phyloP scores from a whole-genome alignment of 1,140 invertebrate genomes.

The Calliphora vicina region DNA sequence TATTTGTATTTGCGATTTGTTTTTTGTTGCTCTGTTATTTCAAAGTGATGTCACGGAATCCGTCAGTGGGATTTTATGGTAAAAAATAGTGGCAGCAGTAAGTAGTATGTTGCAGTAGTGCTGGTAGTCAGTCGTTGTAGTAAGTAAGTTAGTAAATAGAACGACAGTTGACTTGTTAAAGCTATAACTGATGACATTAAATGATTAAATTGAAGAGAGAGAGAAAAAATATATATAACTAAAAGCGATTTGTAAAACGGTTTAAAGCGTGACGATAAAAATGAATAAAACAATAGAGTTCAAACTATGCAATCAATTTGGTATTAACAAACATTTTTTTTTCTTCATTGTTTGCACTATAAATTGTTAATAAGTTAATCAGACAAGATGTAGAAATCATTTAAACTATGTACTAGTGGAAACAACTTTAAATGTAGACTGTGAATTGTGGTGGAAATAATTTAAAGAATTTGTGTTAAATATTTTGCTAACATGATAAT shows the following conservation, averaged over 20 bases:
- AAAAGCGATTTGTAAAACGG: conserved; percentile 4
- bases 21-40: too few species aligned
- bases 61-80: not conserved
- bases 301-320: not conserved
- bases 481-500: too few species aligned
- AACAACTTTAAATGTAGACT: too few species aligned
- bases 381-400: not conserved
- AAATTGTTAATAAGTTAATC: not conserved
- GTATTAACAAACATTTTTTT: not conserved
- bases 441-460: too few species aligned
- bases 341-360: not conserved
- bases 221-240: not conserved
- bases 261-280: not conserved
- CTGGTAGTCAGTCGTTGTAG: not conserved
- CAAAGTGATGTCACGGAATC: conserved; percentile 3
- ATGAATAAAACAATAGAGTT: not conserved
- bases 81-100: not conserved
- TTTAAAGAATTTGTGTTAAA: too few species aligned
- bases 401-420: too few species aligned
- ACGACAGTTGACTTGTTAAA: not conserved
- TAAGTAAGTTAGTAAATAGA: conserved; percentile 11
- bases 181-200: conserved; percentile 10
- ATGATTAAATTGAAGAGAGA: not conserved
- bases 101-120: not conserved
- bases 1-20: too few species aligned